Evolutionary conservation across 1,140 invertebrate species (phyloP).

Genomic region (Schlechtendalia chinensis): DNA sequence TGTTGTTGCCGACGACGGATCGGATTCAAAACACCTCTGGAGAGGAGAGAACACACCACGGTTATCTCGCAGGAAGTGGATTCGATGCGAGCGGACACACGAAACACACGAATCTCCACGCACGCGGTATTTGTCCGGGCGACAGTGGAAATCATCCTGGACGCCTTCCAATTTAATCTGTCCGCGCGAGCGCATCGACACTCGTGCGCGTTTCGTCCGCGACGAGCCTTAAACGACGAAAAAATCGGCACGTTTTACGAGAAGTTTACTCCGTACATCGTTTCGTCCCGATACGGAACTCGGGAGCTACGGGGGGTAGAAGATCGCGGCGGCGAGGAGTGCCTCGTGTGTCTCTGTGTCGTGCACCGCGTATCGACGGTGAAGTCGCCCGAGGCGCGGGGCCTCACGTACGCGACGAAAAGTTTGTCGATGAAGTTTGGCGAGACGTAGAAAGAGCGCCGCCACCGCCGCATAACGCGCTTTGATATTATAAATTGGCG

Average conservation of each 20-base stretch:
- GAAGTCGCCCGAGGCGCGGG: neutral
- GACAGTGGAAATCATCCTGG: conserved; percentile 13
- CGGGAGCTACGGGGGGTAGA: too few relatives aligned
- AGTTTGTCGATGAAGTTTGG: conserved; percentile 50
- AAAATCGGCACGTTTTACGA: too few relatives aligned
- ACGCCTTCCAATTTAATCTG: conserved; percentile 3
- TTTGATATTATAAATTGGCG: conserved; percentile 49
- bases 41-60: too few relatives aligned
- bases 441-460: conserved; percentile 19
- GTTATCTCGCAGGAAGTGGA: too few relatives aligned
- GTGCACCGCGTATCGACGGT: conserved; percentile 5
- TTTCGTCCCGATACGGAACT: neutral
- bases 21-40: too few relatives aligned
- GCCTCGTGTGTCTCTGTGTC: neutral
- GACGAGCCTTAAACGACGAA: too few relatives aligned
- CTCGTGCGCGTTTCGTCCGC: neutral
- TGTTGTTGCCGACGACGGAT: neutral
- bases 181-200: too few relatives aligned
- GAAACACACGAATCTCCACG: too few relatives aligned
- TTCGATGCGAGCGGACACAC: too few relatives aligned
- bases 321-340: neutral
- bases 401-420: conserved; percentile 42
- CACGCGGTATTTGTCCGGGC: neutral
- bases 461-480: conserved; percentile 8
- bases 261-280: too few relatives aligned